Base-by-base conservation (phyloP, 2,888 invertebrate species). In the Strigamia crassipes region DNA sequence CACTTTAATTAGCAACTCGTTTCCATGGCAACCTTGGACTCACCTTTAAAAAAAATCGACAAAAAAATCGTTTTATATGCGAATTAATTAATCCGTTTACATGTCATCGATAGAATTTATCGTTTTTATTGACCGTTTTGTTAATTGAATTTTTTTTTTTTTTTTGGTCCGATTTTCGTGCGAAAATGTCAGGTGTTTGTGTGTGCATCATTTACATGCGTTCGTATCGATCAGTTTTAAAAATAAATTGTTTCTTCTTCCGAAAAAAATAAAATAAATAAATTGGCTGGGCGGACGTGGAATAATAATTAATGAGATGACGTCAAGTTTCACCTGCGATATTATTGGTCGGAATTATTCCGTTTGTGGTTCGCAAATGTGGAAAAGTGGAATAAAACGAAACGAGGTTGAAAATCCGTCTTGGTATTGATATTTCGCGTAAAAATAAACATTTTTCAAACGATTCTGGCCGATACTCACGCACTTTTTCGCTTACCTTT, bases 261-360 rank as follows among this genome's bases (percentile, higher is more conserved):
- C 61, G 6, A 46, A 4, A 15, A 46, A 46, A 46, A 46, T n/a
- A n/a, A n/a, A 46, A 46, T n/a, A 46, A 46, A 46, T 46, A n/a
- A 46, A 46, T 46, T 46, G 1, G n/a, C 18, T 66, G 21, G 51
- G 51, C n/a, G n/a, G 51, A 23, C 18, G 8, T 21, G 21, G 21
- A 66, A 66, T 66, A 66, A 66, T 66, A 51, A 51, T 51, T 51
- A 51, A 51, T 51, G 51, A 51, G 51, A 51, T 51, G 51, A 51
- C 51, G 51, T 51, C 51, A 51, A 51, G 1, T 18, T 4, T 18
- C 18, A 15, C 15, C 51, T 51, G 51, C 15, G 18, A 13, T 51
- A 18, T 51, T 51, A 51, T 51, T 51, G 51, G 51, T 51, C 0
- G 51, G 51, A 51, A 18, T 51, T 51, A 51, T 51, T 51, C 51